Base-by-base conservation (phyloP, 2,888 invertebrate species). In the Agriotes lineatus region DNA sequence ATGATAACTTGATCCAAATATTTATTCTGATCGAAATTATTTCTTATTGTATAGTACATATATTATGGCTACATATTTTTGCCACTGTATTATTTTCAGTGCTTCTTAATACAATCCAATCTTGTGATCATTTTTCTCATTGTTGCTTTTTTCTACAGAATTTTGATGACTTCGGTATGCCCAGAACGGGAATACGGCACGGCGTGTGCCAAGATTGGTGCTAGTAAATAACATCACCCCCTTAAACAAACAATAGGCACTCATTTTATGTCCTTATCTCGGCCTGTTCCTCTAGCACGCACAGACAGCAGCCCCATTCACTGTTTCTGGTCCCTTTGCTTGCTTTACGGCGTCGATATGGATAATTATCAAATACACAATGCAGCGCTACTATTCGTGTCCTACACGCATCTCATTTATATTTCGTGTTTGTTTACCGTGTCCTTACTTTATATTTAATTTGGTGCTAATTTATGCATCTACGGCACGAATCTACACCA, bases 381-480 rank as follows among this genome's bases (percentile, higher is more conserved):
- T 69, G 60, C 58, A 58, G 50, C 50, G 44, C 52, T 39, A 61
- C 58, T 45, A 69, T 69, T 69, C 62, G 62, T 57, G 63, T 58
- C 35, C 42, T 44, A 59, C 68, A 59, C 63, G 59, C 52, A 68
- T 67, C 58, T 62, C 62, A 62, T 62, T 62, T 67, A 69, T 56
- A 65, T 57, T 57, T 58, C 59, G 62, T 69, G 61, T 66, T 69
- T 73, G 63, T 71, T 71, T 73, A 71, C 60, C 54, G 52, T 67
- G 65, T 73, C 74, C 72, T 74, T 76, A 74, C 75, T 76, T 75
- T 77, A 75, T 79, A 77, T 80, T 80, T 82, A 81, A 80, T 80
- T 78, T 77, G 78, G 80, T 79, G 80, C 77, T 81, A 81, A 82
- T 81, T 80, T 80, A 81, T 81, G 79, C 79, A 77, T 75, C 76